Evolutionary conservation across 2,888 invertebrate genomes (phyloP), one percentile per base, ranked within the genome.

Genomic region (Agrotis segetum): DNA sequence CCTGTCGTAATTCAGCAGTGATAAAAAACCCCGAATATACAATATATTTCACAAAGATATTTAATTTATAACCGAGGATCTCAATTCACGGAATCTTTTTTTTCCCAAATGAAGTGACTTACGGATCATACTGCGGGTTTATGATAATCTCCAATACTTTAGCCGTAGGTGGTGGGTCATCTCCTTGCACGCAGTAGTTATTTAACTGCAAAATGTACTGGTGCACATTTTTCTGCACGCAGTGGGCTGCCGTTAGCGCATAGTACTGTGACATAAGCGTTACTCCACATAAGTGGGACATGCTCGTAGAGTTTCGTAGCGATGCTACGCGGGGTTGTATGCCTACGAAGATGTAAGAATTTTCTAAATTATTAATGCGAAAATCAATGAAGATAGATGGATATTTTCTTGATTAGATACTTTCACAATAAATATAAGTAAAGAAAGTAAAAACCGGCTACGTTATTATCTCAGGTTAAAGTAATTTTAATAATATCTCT

Each of bases 191-290:
- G 68, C 95, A 95, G 69, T 89, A 86, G 82, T 96, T 96, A 77
- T 92, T 93, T 5, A 96, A 78, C 56, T 87, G 86, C 17, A 96
- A 70, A 2, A 75, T 16, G 66, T 95, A 96, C 13, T 90, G 79
- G 0, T 82, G 50, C 11, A 88, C 77, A 16, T 67, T 67, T 16
- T 84, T 64, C n/a, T 80, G 59, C 2, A 93, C 89, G 79, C 96
- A 96, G 77, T 96, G 96, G 0, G 96, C 96, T 1, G 96, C 95
- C 7, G 96, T 96, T 52, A 96, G 40, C 0, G 95, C 94, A 46
- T 84, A 87, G 2, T 88, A 65, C 9, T 86, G 77, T 2, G 93
- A 88, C 7, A 96, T 74, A 2, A 96, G 67, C 2, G 91, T 90
- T 2, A 93, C 92, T 0, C 95, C 96, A 73, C 96, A 96, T 5